Evolutionary conservation across 2,888 invertebrate species (phyloP).

Genomic region (Uloborus plumipes): DNA sequence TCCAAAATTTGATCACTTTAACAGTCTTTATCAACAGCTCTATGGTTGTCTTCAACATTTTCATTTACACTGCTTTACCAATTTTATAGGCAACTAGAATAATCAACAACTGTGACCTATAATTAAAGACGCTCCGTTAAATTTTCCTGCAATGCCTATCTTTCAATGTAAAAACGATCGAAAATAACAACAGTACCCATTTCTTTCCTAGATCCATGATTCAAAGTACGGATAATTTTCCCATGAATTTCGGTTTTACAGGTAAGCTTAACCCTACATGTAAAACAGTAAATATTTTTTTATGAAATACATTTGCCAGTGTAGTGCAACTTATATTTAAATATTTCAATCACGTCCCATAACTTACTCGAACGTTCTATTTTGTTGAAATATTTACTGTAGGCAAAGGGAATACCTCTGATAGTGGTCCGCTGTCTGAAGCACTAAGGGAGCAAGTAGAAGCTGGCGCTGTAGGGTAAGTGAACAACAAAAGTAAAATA

Average conservation of each 20-base stretch:
- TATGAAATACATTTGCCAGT: too few species aligned
- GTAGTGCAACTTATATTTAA: too few species aligned
- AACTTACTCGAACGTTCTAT: neutral
- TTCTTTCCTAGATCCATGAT: constrained; percentile 69
- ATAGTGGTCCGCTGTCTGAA: constrained; percentile 66
- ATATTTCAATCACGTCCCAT: neutral
- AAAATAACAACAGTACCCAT: neutral
- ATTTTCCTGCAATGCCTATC: too few species aligned
- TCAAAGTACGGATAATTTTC: constrained; percentile 70
- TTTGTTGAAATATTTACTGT: neutral
- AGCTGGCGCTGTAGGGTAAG: constrained; percentile 70
- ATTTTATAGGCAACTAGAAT: too few species aligned
- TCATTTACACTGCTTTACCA: too few species aligned
- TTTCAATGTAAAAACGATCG: too few species aligned
- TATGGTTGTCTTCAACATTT: too few species aligned
- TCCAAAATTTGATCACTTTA: too few species aligned
- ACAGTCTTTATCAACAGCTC: too few species aligned
- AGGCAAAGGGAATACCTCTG: constrained; percentile 66
- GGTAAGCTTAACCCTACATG: constrained; percentile 66
- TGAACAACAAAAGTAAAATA: neutral
- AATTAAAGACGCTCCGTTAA: too few species aligned
- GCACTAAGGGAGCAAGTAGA: constrained; percentile 69
- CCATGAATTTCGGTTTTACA: constrained; percentile 71
- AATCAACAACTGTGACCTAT: too few species aligned
- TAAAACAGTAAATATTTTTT: too few species aligned